These are phyloP conservation scores for Spatula clypeata DNA, from an alignment of 2,797 vertebrate species.

Conservation along the genomic window DNA sequence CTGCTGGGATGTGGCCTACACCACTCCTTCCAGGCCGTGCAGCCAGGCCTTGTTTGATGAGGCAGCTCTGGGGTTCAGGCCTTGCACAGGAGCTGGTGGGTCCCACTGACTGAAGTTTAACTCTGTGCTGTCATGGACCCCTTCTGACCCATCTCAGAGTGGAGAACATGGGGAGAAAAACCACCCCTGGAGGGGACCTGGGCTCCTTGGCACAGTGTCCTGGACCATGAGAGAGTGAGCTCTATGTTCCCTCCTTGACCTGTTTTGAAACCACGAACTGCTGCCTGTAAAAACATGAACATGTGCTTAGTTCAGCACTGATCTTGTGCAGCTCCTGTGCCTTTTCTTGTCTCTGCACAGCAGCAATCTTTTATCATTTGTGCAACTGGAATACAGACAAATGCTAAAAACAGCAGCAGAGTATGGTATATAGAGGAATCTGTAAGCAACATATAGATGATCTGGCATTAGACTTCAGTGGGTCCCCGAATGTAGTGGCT, in stretches of 20 bases:
- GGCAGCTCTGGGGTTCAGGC: not conserved
- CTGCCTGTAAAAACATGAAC: not conserved
- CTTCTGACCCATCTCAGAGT: not conserved
- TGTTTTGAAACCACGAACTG: not conserved
- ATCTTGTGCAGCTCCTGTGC: not conserved
- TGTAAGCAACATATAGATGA: not conserved
- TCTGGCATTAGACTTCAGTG: not conserved
- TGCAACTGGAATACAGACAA: not conserved
- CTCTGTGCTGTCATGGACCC: not conserved
- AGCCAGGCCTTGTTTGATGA: not conserved
- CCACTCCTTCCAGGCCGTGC: not conserved
- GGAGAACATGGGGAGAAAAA: fast-evolving
- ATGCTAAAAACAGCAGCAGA: not conserved
- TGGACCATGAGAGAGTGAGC: not conserved
- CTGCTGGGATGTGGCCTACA: not conserved
- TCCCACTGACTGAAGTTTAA: not conserved
- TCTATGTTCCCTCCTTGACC: not conserved
- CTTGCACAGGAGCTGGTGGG: not conserved
- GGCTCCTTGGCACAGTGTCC: not conserved
- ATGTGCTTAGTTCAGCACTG: not conserved
- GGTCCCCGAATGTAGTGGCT: not conserved
- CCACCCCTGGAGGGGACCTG: not conserved
- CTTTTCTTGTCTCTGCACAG: not conserved
- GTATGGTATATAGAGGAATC: fast-evolving
- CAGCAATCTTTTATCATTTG: not conserved